phyloP scores from a whole-genome alignment of 2,797 vertebrate species.

The Eurystomus glaucurus region DNA sequence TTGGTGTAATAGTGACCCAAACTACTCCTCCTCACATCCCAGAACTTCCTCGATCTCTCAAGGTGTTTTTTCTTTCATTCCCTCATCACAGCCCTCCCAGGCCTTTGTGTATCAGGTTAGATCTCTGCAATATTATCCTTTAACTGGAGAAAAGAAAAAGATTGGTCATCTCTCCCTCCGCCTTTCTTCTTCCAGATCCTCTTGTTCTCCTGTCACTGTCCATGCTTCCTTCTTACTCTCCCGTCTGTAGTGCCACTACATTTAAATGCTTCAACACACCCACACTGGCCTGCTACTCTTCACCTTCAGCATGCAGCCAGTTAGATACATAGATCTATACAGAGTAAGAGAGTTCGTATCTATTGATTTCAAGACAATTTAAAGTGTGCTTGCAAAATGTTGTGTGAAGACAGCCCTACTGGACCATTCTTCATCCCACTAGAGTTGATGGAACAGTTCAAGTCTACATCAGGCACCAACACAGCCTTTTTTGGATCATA shows the following conservation, averaged over 20 bases:
- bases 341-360: neutral
- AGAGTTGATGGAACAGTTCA: neutral
- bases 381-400: neutral
- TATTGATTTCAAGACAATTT: neutral
- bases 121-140: neutral
- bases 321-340: neutral
- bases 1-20: neutral
- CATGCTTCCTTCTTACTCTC: neutral
- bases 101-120: rapidly evolving
- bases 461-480: neutral
- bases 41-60: neutral
- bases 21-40: neutral
- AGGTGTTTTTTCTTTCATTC: neutral
- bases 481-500: neutral
- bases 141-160: neutral
- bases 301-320: neutral
- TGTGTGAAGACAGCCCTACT: neutral
- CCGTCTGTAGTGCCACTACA: neutral
- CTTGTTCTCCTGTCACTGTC: neutral
- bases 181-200: neutral
- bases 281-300: neutral
- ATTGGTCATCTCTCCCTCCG: neutral
- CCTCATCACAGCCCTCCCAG: neutral
- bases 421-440: neutral
- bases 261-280: neutral